Percentiles rank a stretch among this genome's conserved stretches.
These are phyloP conservation scores for Lordiphosa mommai DNA, from an alignment of 1,140 invertebrate species.

Conservation along the genomic window DNA sequence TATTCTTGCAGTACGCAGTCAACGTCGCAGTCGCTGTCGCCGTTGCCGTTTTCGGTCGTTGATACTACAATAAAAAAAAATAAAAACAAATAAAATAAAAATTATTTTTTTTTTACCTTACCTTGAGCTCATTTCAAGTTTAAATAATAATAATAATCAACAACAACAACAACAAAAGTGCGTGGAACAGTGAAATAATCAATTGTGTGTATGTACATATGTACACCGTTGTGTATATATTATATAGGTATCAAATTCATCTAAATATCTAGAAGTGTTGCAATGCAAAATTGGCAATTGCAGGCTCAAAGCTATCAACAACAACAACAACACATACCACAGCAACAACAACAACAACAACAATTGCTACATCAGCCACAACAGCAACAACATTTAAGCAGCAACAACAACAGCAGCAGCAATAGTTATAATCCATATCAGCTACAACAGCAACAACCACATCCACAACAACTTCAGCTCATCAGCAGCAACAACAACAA, in stretches of 20 bases:
- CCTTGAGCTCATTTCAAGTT: slow-evolving; percentile 74
- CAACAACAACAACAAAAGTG: slow-evolving; percentile 20
- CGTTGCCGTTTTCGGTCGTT: slow-evolving; percentile 3
- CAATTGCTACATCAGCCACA: slow-evolving; percentile 32
- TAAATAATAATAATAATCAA: slow-evolving; percentile 47
- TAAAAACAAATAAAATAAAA: too few species aligned
- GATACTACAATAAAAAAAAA: too few species aligned
- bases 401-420: slow-evolving; percentile 29
- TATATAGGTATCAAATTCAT: slow-evolving; percentile 34
- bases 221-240: slow-evolving; percentile 3
- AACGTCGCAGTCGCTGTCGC: slow-evolving; percentile 2
- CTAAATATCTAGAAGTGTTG: slow-evolving; percentile 54
- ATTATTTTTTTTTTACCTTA: slow-evolving; percentile 36
- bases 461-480: slow-evolving; percentile 29
- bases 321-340: slow-evolving; percentile 54
- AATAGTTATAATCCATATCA: slow-evolving; percentile 34
- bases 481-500: slow-evolving; percentile 41
- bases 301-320: slow-evolving; percentile 70
- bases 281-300: slow-evolving; percentile 76
- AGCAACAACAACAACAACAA: slow-evolving; percentile 21
- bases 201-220: neutral
- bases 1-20: slow-evolving; percentile 1
- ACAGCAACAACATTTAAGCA: slow-evolving; percentile 30
- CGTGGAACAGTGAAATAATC: too few species aligned
- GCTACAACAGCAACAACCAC: slow-evolving; percentile 32